Conservation (phyloP, 1,140 invertebrate species). For the Kradibia gibbosae region DNA sequence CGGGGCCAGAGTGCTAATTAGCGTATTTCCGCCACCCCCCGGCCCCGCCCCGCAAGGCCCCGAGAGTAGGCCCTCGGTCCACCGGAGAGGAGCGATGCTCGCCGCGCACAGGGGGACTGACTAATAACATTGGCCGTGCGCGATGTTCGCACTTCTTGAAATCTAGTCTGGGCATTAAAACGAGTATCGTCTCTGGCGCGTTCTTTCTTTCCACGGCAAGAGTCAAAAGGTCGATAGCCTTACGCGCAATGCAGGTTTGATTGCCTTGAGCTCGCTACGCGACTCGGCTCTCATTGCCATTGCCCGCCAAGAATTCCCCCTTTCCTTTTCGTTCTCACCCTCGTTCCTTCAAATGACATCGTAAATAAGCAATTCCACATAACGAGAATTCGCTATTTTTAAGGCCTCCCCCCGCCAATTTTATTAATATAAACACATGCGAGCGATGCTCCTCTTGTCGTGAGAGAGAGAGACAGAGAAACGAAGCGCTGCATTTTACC, state of each 20-base stretch:
- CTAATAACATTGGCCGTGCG: background rate
- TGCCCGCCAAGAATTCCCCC: slow-evolving; percentile 4
- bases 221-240: slow-evolving; percentile 26
- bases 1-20: too few relatives aligned
- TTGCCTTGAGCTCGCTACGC: slow-evolving; percentile 27
- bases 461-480: background rate
- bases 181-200: too few relatives aligned
- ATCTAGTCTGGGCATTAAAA: slow-evolving; percentile 26
- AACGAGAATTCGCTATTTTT: background rate
- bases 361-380: too few relatives aligned
- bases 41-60: too few relatives aligned
- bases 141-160: slow-evolving; percentile 3
- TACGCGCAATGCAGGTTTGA: slow-evolving; percentile 23
- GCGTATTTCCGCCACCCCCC: too few relatives aligned
- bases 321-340: background rate
- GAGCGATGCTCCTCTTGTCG: too few relatives aligned
- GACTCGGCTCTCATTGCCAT: background rate
- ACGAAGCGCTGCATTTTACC: background rate
- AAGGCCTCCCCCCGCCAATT: background rate
- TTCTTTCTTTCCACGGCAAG: slow-evolving; percentile 50
- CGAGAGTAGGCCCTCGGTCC: too few relatives aligned
- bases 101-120: too few relatives aligned
- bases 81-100: too few relatives aligned
- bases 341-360: too few relatives aligned
- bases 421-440: background rate